Base-by-base conservation (phyloP, 1,140 invertebrate species). In the Pteromalus puparum region DNA sequence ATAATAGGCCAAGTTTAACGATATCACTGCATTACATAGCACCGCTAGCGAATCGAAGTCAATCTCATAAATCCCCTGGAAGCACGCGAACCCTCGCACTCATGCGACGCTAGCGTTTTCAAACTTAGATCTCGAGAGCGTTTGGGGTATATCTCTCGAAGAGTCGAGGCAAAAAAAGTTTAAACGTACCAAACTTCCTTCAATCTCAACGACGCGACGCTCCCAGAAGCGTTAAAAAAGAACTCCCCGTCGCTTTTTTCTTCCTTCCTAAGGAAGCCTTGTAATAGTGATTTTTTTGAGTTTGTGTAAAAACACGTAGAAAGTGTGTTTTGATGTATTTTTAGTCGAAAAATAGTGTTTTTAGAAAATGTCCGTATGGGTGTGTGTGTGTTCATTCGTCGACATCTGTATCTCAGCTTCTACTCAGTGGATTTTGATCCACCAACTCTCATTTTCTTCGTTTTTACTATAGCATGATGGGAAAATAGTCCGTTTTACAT, bases 81-180 rank as follows among this genome's bases (percentile, higher is more conserved):
- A 30, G 18, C 68, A 28, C 68, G 26, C 68, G 9, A 38, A 7
- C 38, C 34, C 34, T 5, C 26, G 26, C 26, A 30, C 24, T 70
- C 68, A 28, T 70, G 68, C 68, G 28, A 70, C 15, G 18, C 53
- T 21, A 21, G 4, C 21, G 53, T 61, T 61, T n/a, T 70, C 68
- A 26, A 70, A 70, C 68, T 70, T 70, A 30, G 68, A 70, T 70
- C 18, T 26, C 68, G 24, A 70, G 28, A 34, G 30, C 67, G n/a
- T 26, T 28, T 70, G 67, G 24, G 26, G 68, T 4, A 18, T 30
- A 42, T 42, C 38, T 42, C 38, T 42, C 38, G 6, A 7, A 42
- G 38, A 42, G 38, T 12, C 12, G 68, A 34, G 30, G 3, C 3
- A 70, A 30, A 70, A 70, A 70, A 70, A 70, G 68, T 30, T 28